Evolutionary conservation across 2,888 invertebrate genomes (phyloP).

Genomic region (Oasisia sp.): DNA sequence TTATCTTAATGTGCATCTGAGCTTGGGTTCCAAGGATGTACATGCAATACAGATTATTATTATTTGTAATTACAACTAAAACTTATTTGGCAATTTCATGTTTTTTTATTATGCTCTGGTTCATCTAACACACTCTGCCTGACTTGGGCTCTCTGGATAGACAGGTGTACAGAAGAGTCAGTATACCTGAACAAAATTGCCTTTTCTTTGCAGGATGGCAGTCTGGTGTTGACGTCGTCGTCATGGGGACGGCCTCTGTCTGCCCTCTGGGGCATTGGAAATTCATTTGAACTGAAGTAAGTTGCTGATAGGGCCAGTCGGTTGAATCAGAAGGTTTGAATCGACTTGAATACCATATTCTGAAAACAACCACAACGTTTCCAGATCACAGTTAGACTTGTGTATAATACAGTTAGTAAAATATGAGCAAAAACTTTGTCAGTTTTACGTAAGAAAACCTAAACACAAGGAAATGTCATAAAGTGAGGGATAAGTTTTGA

Average conservation of each 20-base stretch:
- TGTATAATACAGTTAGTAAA: neutral
- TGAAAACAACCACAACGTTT: neutral
- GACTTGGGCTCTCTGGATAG: neutral
- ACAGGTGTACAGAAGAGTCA: neutral
- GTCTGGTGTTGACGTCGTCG: conserved; percentile 84
- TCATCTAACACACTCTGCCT: too few species aligned
- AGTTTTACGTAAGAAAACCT: neutral
- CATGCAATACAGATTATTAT: too few species aligned
- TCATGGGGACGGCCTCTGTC: conserved; percentile 87
- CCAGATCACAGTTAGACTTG: neutral
- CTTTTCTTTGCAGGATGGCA: conserved; percentile 72
- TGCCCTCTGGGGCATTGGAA: conserved; percentile 75
- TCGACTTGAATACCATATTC: neutral
- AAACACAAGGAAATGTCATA: neutral
- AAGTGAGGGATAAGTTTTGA: neutral
- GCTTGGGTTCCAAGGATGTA: too few species aligned
- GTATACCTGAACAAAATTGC: neutral
- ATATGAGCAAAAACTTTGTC: neutral
- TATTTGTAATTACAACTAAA: too few species aligned
- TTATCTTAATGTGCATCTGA: too few species aligned
- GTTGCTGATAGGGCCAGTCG: conserved; percentile 47
- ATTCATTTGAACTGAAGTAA: conserved; percentile 73
- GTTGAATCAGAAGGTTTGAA: neutral
- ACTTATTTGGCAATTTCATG: too few species aligned
- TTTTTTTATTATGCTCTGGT: too few species aligned